Conservation (phyloP, 2,113 vertebrate species). For the Mustela lutreola region DNA sequence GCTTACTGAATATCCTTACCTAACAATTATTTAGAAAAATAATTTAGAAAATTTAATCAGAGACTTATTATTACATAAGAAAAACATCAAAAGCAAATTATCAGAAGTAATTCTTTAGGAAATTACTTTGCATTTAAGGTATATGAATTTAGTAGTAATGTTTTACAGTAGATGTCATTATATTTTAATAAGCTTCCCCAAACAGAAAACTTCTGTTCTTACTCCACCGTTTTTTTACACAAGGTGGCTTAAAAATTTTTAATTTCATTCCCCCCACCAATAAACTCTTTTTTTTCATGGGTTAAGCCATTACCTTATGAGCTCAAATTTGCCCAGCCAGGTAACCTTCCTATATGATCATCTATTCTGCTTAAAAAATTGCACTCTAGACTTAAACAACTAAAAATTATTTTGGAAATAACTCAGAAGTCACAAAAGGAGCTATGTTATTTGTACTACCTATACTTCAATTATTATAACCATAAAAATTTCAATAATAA, state of each 20-base stretch:
- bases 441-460: not conserved
- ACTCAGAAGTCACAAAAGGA: conserved; percentile 37
- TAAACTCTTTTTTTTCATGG: not conserved
- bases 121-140: conserved; percentile 45
- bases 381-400: not conserved
- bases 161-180: conserved; percentile 47
- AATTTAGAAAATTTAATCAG: conserved; percentile 52
- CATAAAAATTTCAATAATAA: conserved; percentile 46
- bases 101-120: conserved; percentile 60
- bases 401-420: conserved; percentile 60
- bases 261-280: conserved; percentile 53
- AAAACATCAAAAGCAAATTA: conserved; percentile 64
- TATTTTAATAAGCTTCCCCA: conserved; percentile 54
- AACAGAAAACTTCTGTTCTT: conserved; percentile 41
- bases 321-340: conserved; percentile 44
- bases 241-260: conserved; percentile 38
- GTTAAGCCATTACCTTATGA: conserved; percentile 49
- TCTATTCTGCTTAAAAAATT: conserved; percentile 39
- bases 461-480: not conserved
- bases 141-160: conserved; percentile 36
- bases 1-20: conserved; percentile 1
- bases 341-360: not conserved
- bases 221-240: not conserved
- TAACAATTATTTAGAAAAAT: conserved; percentile 60
- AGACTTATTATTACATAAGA: conserved; percentile 27